Evolutionary conservation across 2,888 invertebrate species (phyloP).

Genomic region (Platynereis dumerilii): DNA sequence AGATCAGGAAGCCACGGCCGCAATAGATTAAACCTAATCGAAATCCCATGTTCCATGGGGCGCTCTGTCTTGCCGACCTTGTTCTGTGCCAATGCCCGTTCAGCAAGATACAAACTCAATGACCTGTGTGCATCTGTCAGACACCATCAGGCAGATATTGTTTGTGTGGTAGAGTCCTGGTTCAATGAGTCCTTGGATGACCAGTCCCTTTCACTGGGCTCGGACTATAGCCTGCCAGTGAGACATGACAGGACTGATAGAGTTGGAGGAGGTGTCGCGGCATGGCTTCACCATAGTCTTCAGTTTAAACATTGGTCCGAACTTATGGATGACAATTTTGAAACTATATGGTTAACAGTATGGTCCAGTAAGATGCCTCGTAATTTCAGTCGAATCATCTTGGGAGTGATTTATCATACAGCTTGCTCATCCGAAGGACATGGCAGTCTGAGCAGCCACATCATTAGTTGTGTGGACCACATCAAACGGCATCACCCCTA

Average conservation of each 20-base stretch:
- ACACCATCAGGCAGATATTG: no score
- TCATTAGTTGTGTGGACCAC: background rate
- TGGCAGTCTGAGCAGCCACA: background rate
- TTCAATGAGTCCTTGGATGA: background rate
- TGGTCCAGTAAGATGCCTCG: background rate
- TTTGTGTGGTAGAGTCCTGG: background rate
- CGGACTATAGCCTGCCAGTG: background rate
- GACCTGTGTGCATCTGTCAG: no score
- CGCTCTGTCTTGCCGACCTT: no score
- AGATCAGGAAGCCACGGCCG: no score
- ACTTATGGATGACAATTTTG: background rate
- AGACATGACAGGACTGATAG: background rate
- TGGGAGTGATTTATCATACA: constrained; percentile 2
- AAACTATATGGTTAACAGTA: background rate
- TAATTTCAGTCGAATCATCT: background rate
- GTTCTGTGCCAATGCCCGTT: no score
- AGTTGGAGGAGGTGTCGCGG: background rate
- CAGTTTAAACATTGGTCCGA: background rate
- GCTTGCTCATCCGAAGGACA: background rate
- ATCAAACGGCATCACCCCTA: background rate
- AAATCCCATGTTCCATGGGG: no score
- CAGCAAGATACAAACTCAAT: no score
- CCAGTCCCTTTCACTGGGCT: background rate
- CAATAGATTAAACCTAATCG: no score
- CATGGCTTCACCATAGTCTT: background rate